These are phyloP conservation scores for Pipistrellus nathusii DNA, from an alignment of 2,797 vertebrate genomes.

Conservation along the genomic window DNA sequence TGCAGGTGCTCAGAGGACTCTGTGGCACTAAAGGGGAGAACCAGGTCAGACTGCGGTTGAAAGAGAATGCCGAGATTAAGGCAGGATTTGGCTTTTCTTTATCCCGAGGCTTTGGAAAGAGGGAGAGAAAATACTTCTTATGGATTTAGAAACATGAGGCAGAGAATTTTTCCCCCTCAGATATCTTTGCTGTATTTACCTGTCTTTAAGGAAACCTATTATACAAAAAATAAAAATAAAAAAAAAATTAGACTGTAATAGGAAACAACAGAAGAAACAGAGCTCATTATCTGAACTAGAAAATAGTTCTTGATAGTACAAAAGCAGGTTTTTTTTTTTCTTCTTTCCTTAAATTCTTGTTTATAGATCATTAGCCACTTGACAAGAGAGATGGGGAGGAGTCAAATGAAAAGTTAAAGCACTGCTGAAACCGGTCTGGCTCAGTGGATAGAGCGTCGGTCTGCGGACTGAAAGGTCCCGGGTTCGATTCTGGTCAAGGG, in stretches of 20 bases:
- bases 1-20: slow-evolving; percentile 8
- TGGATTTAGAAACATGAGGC: slow-evolving; percentile 38
- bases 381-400: background rate
- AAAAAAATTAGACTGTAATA: background rate
- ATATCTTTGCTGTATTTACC: background rate
- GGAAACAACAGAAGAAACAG: background rate
- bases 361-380: slow-evolving; percentile 57
- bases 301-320: slow-evolving; percentile 23
- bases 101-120: slow-evolving; percentile 37
- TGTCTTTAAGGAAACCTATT: slow-evolving; percentile 36
- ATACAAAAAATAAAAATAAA: background rate
- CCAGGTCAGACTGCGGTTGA: slow-evolving; percentile 58
- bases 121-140: background rate
- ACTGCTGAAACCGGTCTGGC: too few relatives aligned
- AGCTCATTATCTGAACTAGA: slow-evolving; percentile 42
- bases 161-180: background rate
- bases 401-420: background rate
- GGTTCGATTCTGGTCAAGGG: too few relatives aligned
- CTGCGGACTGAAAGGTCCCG: too few relatives aligned
- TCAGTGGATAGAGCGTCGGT: too few relatives aligned
- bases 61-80: background rate
- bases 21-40: slow-evolving; percentile 23
- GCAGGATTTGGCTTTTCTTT: slow-evolving; percentile 41
- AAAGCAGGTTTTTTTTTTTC: background rate
- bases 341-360: background rate